Base-by-base conservation (phyloP, 2,888 invertebrate genomes). In the Tetragonula carbonaria region DNA sequence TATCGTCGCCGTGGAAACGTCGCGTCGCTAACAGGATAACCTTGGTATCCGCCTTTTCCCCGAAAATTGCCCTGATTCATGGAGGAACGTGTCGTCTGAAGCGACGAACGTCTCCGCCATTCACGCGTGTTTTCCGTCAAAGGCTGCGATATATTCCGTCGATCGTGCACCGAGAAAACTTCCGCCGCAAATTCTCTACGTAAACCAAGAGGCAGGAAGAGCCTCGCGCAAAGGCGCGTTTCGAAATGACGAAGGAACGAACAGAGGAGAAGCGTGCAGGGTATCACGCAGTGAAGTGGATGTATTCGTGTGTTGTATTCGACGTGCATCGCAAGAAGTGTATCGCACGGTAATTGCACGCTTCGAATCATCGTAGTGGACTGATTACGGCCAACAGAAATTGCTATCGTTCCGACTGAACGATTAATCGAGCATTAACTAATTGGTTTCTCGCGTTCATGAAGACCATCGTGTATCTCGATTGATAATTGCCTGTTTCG, bases 131-230 rank as follows among this genome's bases (percentile, higher is more conserved):
- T 63, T 55, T 76, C 53, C 66, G 72, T 82, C 77, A 50, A 63
- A 78, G 67, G 38, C 66, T 33, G 79, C 66, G 74, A 87, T 80
- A 87, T 80, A 85, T 74, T 68, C 68, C 45, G 45, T 68, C 59
- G 51, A 73, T 72, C 70, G 53, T 51, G 53, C 63, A 75, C 63
- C 63, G 59, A 71, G 51, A 23, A 74, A 59, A 76, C 74, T 75
- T 71, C 66, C 62, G 21, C 21, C 45, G 50, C 77, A 68, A 74
- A 75, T 38, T 33, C 53, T 28, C 45, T 66, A 18, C 2, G 68
- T 53, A 53, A n/a, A 21, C 14, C 62, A 13, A 75, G 62, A 45
- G 45, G 45, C 45, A 45, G 45, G 28, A 28, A 65, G 38, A 5
- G 2, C 21, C 13, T 65, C 13, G 65, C 21, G 57, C 28, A 80